phyloP scores from a whole-genome alignment of 2,797 vertebrate genomes.

The Peromyscus aztecus region DNA sequence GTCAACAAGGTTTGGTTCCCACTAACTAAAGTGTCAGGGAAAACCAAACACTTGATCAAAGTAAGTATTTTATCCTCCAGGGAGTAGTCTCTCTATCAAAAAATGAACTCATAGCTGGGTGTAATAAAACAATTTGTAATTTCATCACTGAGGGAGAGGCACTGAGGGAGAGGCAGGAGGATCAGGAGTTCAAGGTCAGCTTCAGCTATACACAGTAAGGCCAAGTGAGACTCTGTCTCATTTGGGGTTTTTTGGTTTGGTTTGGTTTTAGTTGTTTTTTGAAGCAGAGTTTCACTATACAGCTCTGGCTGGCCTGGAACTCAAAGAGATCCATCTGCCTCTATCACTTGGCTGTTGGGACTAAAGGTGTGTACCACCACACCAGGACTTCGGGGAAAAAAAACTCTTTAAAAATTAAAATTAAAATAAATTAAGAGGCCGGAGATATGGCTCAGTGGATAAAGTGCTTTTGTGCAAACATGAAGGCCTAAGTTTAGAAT shows the following conservation, averaged over 20 bases:
- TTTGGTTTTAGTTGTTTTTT: background rate
- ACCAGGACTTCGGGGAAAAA: background rate
- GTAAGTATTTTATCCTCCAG: background rate
- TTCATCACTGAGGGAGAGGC: background rate
- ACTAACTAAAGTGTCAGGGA: background rate
- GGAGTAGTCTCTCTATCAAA: background rate
- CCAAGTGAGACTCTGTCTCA: background rate
- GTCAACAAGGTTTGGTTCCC: conserved; percentile 40
- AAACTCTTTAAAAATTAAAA: background rate
- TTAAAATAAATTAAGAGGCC: background rate
- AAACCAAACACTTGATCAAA: conserved; percentile 32
- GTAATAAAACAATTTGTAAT: background rate
- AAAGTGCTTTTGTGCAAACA: background rate
- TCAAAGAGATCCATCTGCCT: background rate
- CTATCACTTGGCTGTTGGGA: background rate
- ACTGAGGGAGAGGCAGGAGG: background rate
- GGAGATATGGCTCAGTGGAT: background rate
- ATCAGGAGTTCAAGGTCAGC: background rate
- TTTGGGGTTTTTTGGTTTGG: background rate
- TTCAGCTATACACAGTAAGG: background rate
- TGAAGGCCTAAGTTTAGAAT: background rate
- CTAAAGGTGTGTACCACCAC: background rate
- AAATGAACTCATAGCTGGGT: background rate
- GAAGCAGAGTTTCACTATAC: background rate
- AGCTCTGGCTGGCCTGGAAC: background rate